phyloP scores from a whole-genome alignment of 2,888 invertebrate genomes.

The Formica aserva region DNA sequence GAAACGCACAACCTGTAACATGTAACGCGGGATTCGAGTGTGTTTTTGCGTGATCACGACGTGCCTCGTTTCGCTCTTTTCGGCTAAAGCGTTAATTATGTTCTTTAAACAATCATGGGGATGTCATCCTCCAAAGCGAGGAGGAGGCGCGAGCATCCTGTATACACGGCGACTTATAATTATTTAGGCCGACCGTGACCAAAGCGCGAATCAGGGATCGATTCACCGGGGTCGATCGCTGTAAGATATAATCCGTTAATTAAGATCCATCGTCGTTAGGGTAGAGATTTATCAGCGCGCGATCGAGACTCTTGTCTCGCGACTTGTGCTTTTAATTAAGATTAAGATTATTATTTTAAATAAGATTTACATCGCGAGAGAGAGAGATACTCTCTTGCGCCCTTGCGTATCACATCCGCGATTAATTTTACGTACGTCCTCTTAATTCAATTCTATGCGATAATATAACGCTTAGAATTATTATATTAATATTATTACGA shows the following conservation, averaged over 20 bases:
- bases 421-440: not conserved
- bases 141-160: not conserved
- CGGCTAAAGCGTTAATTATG: not conserved
- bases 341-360: constrained; percentile 7
- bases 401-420: not conserved
- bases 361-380: not conserved
- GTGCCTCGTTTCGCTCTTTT: constrained; percentile 42
- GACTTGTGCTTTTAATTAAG: constrained; percentile 4
- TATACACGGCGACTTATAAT: not conserved
- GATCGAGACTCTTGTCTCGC: constrained; percentile 9
- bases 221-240: constrained; percentile 1
- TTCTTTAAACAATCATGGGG: not conserved
- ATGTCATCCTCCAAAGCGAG: not conserved
- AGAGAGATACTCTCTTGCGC: not conserved
- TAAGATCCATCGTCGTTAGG: constrained; percentile 2
- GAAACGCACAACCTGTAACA: constrained; percentile 25
- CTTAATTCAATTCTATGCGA: not conserved
- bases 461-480: not conserved
- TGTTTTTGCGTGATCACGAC: constrained; percentile 4
- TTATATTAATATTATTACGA: not conserved
- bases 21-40: not conserved
- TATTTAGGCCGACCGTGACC: constrained; percentile 3
- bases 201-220: constrained; percentile 10
- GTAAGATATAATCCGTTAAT: constrained; percentile 2
- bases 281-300: not conserved